Conservation (phyloP, 1,140 invertebrate species). For the Tribolium madens region DNA sequence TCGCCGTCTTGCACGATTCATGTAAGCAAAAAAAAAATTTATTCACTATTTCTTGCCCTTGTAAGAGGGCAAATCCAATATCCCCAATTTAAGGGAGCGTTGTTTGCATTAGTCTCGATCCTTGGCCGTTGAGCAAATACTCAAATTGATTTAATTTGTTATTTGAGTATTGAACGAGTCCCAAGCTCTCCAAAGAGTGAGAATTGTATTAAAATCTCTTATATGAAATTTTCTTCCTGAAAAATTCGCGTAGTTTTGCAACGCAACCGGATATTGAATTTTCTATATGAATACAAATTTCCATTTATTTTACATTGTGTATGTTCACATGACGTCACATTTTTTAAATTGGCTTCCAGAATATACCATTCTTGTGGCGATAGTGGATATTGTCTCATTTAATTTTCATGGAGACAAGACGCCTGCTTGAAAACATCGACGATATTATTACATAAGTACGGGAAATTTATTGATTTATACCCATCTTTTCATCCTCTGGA, state of each 20-base stretch:
- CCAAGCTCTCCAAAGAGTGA: not conserved
- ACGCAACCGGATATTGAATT: slow-evolving; percentile 36
- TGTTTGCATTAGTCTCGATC: slow-evolving; percentile 31
- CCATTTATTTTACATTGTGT: slow-evolving; percentile 26
- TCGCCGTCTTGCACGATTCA: slow-evolving; percentile 79
- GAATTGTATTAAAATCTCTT: slow-evolving; percentile 26
- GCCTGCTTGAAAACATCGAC: slow-evolving; percentile 9
- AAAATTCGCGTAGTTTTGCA: slow-evolving; percentile 18
- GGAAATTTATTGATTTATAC: slow-evolving; percentile 31
- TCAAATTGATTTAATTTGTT: slow-evolving; percentile 38
- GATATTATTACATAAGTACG: slow-evolving; percentile 18
- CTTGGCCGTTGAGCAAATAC: slow-evolving; percentile 16
- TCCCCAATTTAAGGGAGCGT: slow-evolving; percentile 22
- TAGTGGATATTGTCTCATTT: slow-evolving; percentile 26
- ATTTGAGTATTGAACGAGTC: slow-evolving; percentile 21
- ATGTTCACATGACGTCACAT: slow-evolving; percentile 24
- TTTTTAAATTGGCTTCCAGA: slow-evolving; percentile 5
- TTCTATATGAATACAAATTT: slow-evolving; percentile 21
- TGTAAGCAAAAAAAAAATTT: slow-evolving; percentile 69
- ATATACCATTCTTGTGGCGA: not conserved
- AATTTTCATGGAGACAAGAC: slow-evolving; percentile 20
- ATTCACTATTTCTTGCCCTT: too few species aligned
- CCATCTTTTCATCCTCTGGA: slow-evolving; percentile 8
- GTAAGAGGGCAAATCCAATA: slow-evolving; percentile 13
- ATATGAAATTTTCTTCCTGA: slow-evolving; percentile 22